These are phyloP conservation scores for Poeciliopsis occidentalis DNA, from an alignment of 2,113 vertebrate species.

Conservation along the genomic window DNA sequence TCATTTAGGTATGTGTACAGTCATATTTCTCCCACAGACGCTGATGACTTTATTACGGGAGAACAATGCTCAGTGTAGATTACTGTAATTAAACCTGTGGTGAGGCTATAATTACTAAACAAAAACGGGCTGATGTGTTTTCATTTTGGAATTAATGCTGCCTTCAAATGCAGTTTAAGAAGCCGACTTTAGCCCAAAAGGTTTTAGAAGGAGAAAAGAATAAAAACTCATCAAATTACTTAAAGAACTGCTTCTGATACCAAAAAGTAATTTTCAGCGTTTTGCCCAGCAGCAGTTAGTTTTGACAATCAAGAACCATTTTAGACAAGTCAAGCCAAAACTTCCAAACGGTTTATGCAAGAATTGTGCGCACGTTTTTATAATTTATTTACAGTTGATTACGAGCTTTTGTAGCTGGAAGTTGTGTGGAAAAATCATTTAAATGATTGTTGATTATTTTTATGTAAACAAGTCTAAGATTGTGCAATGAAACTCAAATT, in stretches of 20 bases:
- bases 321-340: too few relatives aligned
- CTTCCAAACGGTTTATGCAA: too few relatives aligned
- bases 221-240: too few relatives aligned
- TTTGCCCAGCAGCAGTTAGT: background rate
- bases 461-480: background rate
- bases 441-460: background rate
- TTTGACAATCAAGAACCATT: background rate
- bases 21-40: background rate
- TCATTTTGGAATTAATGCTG: background rate
- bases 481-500: too few relatives aligned
- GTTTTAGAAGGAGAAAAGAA: too few relatives aligned
- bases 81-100: conserved; percentile 6
- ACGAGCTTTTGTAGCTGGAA: background rate
- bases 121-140: background rate
- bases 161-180: background rate
- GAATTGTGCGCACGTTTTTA: too few relatives aligned
- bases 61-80: conserved; percentile 4
- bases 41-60: background rate
- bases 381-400: background rate
- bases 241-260: too few relatives aligned
- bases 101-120: conserved; percentile 12
- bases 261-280: background rate
- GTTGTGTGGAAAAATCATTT: background rate
- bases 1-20: background rate
- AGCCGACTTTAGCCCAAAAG: background rate